These are phyloP conservation scores for Leptarthrus brevirostris DNA, from an alignment of 2,888 invertebrate genomes.

Conservation along the genomic window DNA sequence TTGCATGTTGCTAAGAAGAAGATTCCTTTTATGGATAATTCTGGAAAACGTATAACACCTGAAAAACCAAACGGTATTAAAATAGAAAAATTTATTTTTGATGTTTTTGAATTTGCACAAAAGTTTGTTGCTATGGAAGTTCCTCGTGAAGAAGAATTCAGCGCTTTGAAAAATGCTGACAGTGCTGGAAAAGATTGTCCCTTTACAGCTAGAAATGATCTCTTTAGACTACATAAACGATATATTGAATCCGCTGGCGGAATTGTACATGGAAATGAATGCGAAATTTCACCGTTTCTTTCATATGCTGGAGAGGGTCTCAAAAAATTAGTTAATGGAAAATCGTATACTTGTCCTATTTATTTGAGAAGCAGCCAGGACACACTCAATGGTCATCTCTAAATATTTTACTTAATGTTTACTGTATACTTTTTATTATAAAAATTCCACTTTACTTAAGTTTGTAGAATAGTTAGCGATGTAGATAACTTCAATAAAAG, in stretches of 20 bases:
- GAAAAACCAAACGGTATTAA: constrained; percentile 94
- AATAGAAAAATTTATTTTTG: constrained; percentile 99
- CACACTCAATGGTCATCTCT: constrained; percentile 63
- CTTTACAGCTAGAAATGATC: constrained; percentile 82
- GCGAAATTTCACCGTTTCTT: constrained; percentile 91
- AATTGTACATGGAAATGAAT: constrained; percentile 73
- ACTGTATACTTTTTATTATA: constrained; percentile 11
- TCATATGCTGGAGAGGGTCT: constrained; percentile 93
- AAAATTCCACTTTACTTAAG: constrained; percentile 41
- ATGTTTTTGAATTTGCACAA: constrained; percentile 94
- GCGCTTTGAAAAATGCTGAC: constrained; percentile 95
- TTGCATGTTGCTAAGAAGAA: constrained; percentile 98
- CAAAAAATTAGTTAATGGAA: constrained; percentile 73
- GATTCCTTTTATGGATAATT: constrained; percentile 84
- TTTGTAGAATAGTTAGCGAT: constrained; percentile 4
- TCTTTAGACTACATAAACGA: constrained; percentile 80
- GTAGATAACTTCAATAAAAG: neutral
- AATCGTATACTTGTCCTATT: constrained; percentile 76
- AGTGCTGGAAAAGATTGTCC: constrained; percentile 90
- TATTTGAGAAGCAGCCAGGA: constrained; percentile 70
- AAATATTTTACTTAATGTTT: constrained; percentile 45
- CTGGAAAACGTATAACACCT: constrained; percentile 80
- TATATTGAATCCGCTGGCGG: constrained; percentile 88
- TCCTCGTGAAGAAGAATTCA: constrained; percentile 91
- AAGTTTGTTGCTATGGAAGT: constrained; percentile 95